Evolutionary conservation across 1,140 invertebrate genomes (phyloP), one percentile per base, ranked within the genome.

Genomic region (Halesus radiatus): DNA sequence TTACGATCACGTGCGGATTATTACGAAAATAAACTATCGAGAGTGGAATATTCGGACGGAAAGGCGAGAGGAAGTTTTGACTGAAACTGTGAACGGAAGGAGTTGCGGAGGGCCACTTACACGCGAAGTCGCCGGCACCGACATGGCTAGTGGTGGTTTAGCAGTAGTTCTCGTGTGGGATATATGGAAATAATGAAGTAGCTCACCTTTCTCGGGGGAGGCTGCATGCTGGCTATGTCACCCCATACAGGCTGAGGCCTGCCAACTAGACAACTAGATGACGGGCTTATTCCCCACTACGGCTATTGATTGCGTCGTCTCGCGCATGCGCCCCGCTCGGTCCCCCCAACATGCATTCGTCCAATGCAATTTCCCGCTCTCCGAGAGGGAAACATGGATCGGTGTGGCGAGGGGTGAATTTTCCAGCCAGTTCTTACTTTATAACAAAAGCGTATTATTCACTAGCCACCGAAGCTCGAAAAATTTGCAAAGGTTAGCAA

Each of bases 141-240:
- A 58, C n/a, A 58, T 54, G 53, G 16, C 3, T n/a, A 1, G 53
- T 16, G n/a, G n/a, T n/a, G n/a, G n/a, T 54, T 64, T 10, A 23
- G 10, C 10, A 29, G 60, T 64, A 16, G 20, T 64, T 13, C 15
- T 29, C 22, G 23, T 23, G 20, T 64, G 16, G 32, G 26, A 23
- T 58, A 64, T 64, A 22, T 52, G 37, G n/a, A 60, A 22, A 7
- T 8, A 53, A 50, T 32, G 10, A 50, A 23, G 16, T 45, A 37
- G 7, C 87, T 92, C 89, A 94, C 93, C 92, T 94, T 94, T 89
- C 93, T 93, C 86, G 93, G 93, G 82, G 93, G 93, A 83, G 93
- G 93, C 90, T 94, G 93, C 93, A 94, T 94, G 89, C 86, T 91
- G 88, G 85, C 86, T 84, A 8, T 37, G 37, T 70, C 66, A 70